phyloP scores from a whole-genome alignment of 37 sponge, comb jelly and placozoan genomes.

The Cliona cf. orientalis region DNA sequence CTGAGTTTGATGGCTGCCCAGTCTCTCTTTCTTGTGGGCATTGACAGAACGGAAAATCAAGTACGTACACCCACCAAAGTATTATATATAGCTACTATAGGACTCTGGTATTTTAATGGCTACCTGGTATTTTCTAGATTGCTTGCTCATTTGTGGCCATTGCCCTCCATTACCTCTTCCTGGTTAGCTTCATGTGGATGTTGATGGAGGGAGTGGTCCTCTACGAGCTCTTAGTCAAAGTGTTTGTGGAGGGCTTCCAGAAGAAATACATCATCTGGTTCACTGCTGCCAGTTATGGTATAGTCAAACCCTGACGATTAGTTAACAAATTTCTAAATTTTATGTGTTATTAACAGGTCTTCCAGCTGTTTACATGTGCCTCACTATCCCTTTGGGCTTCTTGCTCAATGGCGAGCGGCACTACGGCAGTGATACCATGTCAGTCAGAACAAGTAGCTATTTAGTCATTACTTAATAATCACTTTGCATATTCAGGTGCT shows the following conservation, averaged over 20 bases:
- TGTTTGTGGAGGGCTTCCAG: slow-evolving; percentile 20
- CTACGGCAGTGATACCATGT: too few relatives aligned
- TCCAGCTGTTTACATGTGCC: background rate
- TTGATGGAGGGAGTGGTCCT: slow-evolving; percentile 74
- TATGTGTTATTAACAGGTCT: background rate
- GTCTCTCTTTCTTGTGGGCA: slow-evolving; percentile 35
- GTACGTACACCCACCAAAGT: too few relatives aligned
- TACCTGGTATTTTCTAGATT: too few relatives aligned
- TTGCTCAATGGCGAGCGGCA: background rate
- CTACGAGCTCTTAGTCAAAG: slow-evolving; percentile 55
- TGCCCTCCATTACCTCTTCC: slow-evolving; percentile 42
- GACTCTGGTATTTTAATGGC: too few relatives aligned
- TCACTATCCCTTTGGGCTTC: slow-evolving; percentile 19
- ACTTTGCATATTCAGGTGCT: too few relatives aligned
- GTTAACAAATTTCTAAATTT: too few relatives aligned
- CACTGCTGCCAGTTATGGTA: slow-evolving; percentile 25
- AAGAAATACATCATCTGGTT: background rate
- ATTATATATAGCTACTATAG: too few relatives aligned
- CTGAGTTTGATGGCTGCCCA: slow-evolving; percentile 35
- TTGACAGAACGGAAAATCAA: slow-evolving; percentile 10
- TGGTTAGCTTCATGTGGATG: slow-evolving; percentile 77
- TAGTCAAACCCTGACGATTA: background rate
- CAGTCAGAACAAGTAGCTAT: too few relatives aligned
- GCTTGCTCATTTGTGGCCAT: slow-evolving; percentile 46
- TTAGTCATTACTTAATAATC: too few relatives aligned